A percentile compares a stretch with the other conserved stretches of the same genome.
These are phyloP conservation scores for Neuroterus valhalla DNA, from an alignment of 1,140 invertebrate genomes.

Conservation along the genomic window DNA sequence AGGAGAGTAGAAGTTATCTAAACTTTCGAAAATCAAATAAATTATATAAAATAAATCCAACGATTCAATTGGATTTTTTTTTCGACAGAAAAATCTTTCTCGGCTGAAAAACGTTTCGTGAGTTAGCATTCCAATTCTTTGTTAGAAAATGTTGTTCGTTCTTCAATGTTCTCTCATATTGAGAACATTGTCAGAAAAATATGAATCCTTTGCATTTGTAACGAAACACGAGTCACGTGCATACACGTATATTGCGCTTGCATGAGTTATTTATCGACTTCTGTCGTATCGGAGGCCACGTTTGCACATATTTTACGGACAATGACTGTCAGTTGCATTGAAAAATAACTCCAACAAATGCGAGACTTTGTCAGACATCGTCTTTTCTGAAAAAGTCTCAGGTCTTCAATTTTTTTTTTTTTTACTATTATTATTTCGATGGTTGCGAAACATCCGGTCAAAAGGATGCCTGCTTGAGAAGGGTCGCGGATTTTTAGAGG, in stretches of 20 bases:
- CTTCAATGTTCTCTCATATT: neutral
- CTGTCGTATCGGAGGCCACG: conserved; percentile 25
- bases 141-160: too few species aligned
- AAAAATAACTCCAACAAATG: conserved; percentile 30
- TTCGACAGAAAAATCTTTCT: too few species aligned
- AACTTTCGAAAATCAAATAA: too few species aligned
- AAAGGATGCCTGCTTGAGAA: neutral
- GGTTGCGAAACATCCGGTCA: neutral
- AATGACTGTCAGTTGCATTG: conserved; percentile 24
- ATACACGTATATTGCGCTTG: conserved; percentile 23
- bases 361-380: conserved; percentile 5
- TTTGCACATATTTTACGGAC: conserved; percentile 19
- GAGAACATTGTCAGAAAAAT: conserved; percentile 14
- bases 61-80: too few species aligned
- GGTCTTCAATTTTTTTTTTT: neutral
- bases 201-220: conserved; percentile 35
- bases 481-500: conserved; percentile 8
- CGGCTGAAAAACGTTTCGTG: too few species aligned
- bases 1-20: too few species aligned
- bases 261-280: conserved; percentile 37
- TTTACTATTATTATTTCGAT: neutral
- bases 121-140: too few species aligned
- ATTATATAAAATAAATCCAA: too few species aligned
- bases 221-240: conserved; percentile 19
- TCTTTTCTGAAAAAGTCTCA: neutral